Evolutionary conservation across 2,797 vertebrate species (phyloP).

Genomic region (Falco novaeseelandiae): DNA sequence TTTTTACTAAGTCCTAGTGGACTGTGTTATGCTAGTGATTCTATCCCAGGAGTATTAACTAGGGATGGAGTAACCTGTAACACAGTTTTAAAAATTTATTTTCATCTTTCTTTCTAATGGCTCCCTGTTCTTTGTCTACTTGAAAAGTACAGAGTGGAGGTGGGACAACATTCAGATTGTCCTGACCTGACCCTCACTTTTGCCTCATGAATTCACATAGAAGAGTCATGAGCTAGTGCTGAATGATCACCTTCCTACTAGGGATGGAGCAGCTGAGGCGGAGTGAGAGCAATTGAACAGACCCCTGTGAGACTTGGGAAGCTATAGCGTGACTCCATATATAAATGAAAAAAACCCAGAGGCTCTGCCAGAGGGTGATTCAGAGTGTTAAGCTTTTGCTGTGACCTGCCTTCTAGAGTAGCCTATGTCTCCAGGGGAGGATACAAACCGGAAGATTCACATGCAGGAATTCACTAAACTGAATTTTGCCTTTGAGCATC

Average conservation of each 20-base stretch:
- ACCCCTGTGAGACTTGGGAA: background rate
- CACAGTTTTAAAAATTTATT: background rate
- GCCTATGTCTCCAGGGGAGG: background rate
- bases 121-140: background rate
- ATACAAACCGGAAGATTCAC: background rate
- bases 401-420: background rate
- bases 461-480: background rate
- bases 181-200: background rate
- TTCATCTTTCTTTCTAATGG: background rate
- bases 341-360: background rate
- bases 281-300: background rate
- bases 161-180: background rate
- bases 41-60: background rate
- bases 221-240: background rate
- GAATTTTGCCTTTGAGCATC: background rate
- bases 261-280: background rate
- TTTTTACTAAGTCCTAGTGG: background rate
- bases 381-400: background rate
- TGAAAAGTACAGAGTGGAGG: background rate
- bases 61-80: background rate
- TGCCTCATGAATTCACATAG: background rate
- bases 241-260: background rate
- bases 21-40: background rate
- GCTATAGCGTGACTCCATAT: background rate
- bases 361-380: background rate